These are phyloP conservation scores for Lasius fuliginosus DNA, from an alignment of 2,888 invertebrate genomes.

Conservation along the genomic window DNA sequence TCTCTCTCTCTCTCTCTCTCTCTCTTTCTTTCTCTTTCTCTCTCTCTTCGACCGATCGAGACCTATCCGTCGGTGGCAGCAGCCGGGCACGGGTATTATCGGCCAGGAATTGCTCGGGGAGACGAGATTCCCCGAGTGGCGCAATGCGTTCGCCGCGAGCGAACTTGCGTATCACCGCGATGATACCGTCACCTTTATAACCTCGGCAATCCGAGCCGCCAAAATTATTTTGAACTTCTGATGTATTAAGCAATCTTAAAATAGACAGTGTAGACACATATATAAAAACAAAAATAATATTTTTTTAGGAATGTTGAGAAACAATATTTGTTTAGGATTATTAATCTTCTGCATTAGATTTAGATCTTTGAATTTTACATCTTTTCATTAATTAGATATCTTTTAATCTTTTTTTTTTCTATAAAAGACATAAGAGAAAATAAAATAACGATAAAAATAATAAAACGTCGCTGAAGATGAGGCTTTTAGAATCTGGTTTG, in stretches of 20 bases:
- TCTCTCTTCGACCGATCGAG: slow-evolving; percentile 19
- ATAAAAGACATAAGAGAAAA: neutral
- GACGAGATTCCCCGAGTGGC: slow-evolving; percentile 48
- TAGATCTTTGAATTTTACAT: neutral
- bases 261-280: neutral
- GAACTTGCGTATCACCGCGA: slow-evolving; percentile 31
- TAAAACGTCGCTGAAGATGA: neutral
- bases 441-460: neutral
- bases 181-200: slow-evolving; percentile 7
- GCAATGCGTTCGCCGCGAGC: slow-evolving; percentile 45
- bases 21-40: neutral
- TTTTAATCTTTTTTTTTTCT: neutral
- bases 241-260: neutral
- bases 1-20: neutral
- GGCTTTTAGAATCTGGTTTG: neutral
- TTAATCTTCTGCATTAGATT: neutral
- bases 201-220: neutral
- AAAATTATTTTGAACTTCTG: neutral
- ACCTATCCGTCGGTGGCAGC: neutral
- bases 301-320: neutral
- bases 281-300: neutral
- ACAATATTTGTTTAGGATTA: neutral
- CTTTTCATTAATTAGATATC: neutral
- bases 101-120: slow-evolving; percentile 50
- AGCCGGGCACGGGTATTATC: slow-evolving; percentile 39